These are phyloP conservation scores for Apamea crenata DNA, from an alignment of 2,888 invertebrate species.

Conservation along the genomic window DNA sequence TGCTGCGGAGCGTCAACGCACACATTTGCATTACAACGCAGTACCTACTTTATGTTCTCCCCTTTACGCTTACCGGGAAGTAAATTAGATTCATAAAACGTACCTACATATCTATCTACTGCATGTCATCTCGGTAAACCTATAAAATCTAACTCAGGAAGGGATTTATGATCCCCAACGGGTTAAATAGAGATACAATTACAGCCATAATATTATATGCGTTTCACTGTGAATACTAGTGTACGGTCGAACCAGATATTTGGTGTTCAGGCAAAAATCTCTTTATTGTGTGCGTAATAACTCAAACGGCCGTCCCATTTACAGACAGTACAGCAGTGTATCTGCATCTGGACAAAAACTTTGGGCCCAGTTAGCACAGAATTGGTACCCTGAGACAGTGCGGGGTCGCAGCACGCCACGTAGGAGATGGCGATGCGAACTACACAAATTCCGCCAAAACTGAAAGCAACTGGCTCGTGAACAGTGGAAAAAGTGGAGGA, in stretches of 20 bases:
- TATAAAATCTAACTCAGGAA: slow-evolving; percentile 37
- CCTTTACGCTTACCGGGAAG: slow-evolving; percentile 21
- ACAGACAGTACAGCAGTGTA: background rate
- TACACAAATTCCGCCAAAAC: background rate
- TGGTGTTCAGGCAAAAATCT: background rate
- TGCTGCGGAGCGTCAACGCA: background rate
- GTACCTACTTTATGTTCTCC: background rate
- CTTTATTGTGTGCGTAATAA: background rate
- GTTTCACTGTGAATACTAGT: background rate
- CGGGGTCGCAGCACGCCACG: too few species aligned
- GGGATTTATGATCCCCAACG: slow-evolving; percentile 36
- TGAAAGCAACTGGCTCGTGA: background rate
- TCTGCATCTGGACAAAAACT: background rate
- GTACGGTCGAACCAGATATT: background rate
- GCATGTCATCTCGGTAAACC: slow-evolving; percentile 36
- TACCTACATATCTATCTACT: slow-evolving; percentile 18
- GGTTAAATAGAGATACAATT: slow-evolving; percentile 43
- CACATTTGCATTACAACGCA: background rate
- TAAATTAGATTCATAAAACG: slow-evolving; percentile 34
- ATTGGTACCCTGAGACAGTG: too few species aligned
- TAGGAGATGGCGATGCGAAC: background rate
- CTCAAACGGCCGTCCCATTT: background rate
- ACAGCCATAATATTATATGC: slow-evolving; percentile 16
- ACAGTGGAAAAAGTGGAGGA: background rate
- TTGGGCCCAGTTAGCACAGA: too few species aligned